Evolutionary conservation across 1,140 invertebrate genomes (phyloP), one percentile per base, ranked within the genome.

Genomic region (Zaprionus taronus): DNA sequence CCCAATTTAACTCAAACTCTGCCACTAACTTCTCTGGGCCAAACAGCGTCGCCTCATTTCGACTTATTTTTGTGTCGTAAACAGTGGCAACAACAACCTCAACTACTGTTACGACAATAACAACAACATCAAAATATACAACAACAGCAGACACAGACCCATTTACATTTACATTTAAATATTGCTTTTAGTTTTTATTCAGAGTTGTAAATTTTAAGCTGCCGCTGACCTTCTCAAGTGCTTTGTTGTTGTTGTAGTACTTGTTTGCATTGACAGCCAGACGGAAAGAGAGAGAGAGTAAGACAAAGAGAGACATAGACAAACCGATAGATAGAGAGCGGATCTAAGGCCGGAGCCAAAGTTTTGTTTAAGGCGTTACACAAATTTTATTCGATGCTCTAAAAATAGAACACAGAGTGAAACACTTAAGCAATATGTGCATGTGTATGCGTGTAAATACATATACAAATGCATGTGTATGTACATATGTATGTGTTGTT

Each of bases 201-300:
- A 64, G 69, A 77, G 83, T 69, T 87, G 77, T 83, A 87, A 78
- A 78, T 74, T 75, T 75, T 68, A 61, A 75, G 62, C 73, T 66
- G 72, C 72, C 58, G 72, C 70, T 87, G 83, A 87, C 83, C 83
- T 87, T 87, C 84, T 84, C 84, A 89, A 87, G 81, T 84, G 76
- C 81, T 77, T 87, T 83, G 58, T 9, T 38, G 20, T 34, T 47
- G 67, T 9, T 66, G 53, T 64, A 57, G 36, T 14, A 44, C 31
- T 72, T 74, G 63, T 34, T 57, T 41, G 53, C 28, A 63, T 49
- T 75, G 72, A 63, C 58, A 20, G 17, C 41, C 51, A 28, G 57
- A 62, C 28, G 14, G 44, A 61, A 14, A 15, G 64, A 24, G 34
- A 67, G 44, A 24, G 14, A 5, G 71, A 47, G 64, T 17, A 26